phyloP scores from a whole-genome alignment of 2,888 invertebrate genomes.

The Macroteleia sp. region DNA sequence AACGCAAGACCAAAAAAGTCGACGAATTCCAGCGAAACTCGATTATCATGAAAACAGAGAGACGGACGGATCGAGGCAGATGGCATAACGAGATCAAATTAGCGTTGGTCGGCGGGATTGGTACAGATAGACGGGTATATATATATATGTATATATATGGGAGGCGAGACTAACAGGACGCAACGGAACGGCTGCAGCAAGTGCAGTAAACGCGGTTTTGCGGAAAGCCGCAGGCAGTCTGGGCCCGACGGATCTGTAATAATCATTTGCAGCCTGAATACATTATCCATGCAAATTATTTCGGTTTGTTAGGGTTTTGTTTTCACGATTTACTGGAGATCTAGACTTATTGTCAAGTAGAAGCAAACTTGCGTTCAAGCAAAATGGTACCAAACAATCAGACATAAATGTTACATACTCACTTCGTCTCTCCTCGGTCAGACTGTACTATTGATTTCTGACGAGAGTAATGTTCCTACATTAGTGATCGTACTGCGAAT shows the following conservation, averaged over 20 bases:
- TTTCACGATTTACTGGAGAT: constrained; percentile 76
- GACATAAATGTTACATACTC: not conserved
- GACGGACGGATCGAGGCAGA: constrained; percentile 59
- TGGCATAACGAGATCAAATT: constrained; percentile 77
- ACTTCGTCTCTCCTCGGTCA: constrained; percentile 40
- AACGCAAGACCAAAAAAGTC: constrained; percentile 34
- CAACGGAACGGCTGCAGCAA: constrained; percentile 60
- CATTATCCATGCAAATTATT: constrained; percentile 81
- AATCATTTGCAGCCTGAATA: constrained; percentile 82
- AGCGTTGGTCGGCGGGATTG: constrained; percentile 62
- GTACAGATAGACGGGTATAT: constrained; percentile 50
- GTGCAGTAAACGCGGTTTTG: constrained; percentile 71
- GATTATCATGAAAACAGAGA: constrained; percentile 65
- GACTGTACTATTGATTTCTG: constrained; percentile 78
- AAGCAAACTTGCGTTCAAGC: not conserved
- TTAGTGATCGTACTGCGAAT: constrained; percentile 82
- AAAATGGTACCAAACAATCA: constrained; percentile 3
- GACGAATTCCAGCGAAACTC: constrained; percentile 59
- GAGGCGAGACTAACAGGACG: constrained; percentile 52
- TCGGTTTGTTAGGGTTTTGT: constrained; percentile 80
- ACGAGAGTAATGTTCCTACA: constrained; percentile 81
- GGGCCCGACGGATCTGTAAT: constrained; percentile 79
- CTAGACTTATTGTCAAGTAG: constrained; percentile 3
- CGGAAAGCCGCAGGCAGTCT: constrained; percentile 77
- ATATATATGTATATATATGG: too few species aligned